phyloP scores from a whole-genome alignment of 2,113 vertebrate species.

The Apteryx mantelli region DNA sequence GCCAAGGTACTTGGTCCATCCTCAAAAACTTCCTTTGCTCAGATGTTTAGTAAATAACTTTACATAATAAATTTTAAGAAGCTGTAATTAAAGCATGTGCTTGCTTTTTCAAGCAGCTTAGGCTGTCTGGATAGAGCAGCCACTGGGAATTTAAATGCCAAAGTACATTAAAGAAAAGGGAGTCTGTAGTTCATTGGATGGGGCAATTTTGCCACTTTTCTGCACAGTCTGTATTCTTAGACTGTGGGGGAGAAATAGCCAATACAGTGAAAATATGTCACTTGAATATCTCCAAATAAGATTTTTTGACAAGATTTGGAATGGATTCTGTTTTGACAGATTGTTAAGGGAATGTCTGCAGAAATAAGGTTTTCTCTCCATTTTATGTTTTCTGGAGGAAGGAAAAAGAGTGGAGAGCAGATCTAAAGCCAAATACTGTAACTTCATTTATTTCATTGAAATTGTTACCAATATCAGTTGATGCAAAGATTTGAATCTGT shows the following conservation, averaged over 20 bases:
- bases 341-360: neutral
- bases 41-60: neutral
- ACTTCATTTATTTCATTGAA: neutral
- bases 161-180: neutral
- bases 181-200: neutral
- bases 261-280: neutral
- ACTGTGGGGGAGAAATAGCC: neutral
- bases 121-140: neutral
- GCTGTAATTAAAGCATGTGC: neutral
- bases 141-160: neutral
- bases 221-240: neutral
- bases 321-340: neutral
- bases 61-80: neutral
- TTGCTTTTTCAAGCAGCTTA: slow-evolving; percentile 6
- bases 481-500: neutral
- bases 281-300: neutral
- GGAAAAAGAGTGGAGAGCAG: neutral
- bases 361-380: neutral
- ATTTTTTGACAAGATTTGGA: neutral
- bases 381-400: neutral
- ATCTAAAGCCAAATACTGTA: neutral
- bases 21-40: neutral
- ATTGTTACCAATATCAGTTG: neutral
- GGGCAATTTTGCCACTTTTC: neutral
- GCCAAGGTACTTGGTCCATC: neutral